phyloP scores from a whole-genome alignment of 2,797 vertebrate genomes.

The Lepus oiostolus region DNA sequence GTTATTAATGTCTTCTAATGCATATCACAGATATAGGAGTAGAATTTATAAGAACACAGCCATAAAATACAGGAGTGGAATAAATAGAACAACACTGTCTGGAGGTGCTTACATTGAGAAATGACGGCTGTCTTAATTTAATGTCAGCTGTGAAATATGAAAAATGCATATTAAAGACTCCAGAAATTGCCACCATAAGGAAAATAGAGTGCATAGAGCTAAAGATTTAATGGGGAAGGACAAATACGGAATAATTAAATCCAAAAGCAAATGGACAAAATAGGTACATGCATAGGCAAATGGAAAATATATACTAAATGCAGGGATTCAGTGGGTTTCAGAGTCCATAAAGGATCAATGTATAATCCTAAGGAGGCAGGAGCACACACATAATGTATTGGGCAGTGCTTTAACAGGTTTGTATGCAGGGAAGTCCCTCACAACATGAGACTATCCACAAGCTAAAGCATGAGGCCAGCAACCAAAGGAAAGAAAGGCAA shows the following conservation, averaged over 20 bases:
- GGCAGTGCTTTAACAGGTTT: not conserved
- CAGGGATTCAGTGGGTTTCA: not conserved
- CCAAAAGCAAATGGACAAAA: not conserved
- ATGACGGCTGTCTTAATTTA: not conserved
- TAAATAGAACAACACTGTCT: not conserved
- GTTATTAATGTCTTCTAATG: not conserved
- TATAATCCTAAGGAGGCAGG: not conserved
- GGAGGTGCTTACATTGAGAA: not conserved
- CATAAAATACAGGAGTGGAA: not conserved
- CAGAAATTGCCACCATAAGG: not conserved
- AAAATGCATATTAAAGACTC: not conserved
- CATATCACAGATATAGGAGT: not conserved
- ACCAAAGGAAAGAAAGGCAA: not conserved
- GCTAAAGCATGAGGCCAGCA: not conserved
- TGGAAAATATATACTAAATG: not conserved
- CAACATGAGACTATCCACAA: not conserved
- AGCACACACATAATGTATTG: not conserved
- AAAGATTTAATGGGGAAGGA: not conserved
- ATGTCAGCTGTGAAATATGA: not conserved
- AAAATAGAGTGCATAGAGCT: not conserved
- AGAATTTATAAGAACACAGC: not conserved
- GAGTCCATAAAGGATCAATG: not conserved
- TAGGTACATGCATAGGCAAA: not conserved
- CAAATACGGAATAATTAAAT: not conserved
- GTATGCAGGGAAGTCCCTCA: not conserved